These are phyloP conservation scores for Colletes collaris DNA, from an alignment of 2,888 invertebrate genomes.

Conservation along the genomic window DNA sequence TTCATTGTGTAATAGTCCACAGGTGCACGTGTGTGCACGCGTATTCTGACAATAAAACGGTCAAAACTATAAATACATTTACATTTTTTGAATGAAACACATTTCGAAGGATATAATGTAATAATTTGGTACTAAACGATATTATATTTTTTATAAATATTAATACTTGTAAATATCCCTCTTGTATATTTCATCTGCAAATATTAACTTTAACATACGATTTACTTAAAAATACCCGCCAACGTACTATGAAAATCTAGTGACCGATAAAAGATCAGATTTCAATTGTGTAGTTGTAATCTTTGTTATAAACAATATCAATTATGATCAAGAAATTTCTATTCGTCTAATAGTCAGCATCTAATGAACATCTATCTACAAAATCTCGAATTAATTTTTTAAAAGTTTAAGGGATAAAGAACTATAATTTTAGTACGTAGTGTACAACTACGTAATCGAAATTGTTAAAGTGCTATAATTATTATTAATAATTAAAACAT, in stretches of 20 bases:
- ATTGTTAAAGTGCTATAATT: not conserved
- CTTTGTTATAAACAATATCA: not conserved
- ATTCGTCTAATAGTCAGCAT: not conserved
- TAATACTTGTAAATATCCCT: not conserved
- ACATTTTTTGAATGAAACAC: not conserved
- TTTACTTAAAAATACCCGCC: not conserved
- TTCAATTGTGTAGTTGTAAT: not conserved
- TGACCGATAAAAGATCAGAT: not conserved
- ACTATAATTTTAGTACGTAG: not conserved
- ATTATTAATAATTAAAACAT: not conserved
- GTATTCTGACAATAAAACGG: not conserved
- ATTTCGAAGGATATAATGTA: not conserved
- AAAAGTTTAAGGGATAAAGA: not conserved
- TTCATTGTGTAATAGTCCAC: slow-evolving; percentile 18
- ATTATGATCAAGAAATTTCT: not conserved
- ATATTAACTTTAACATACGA: not conserved
- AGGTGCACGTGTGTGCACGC: slow-evolving; percentile 1
- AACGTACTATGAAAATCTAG: not conserved
- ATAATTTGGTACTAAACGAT: slow-evolving; percentile 2
- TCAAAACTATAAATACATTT: not conserved
- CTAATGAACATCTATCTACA: not conserved
- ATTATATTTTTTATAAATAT: not conserved
- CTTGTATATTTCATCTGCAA: not conserved
- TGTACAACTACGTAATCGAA: not conserved
- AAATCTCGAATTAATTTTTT: not conserved